phyloP scores from a whole-genome alignment of 2,113 vertebrate species.

The Pedionomus torquatus region DNA sequence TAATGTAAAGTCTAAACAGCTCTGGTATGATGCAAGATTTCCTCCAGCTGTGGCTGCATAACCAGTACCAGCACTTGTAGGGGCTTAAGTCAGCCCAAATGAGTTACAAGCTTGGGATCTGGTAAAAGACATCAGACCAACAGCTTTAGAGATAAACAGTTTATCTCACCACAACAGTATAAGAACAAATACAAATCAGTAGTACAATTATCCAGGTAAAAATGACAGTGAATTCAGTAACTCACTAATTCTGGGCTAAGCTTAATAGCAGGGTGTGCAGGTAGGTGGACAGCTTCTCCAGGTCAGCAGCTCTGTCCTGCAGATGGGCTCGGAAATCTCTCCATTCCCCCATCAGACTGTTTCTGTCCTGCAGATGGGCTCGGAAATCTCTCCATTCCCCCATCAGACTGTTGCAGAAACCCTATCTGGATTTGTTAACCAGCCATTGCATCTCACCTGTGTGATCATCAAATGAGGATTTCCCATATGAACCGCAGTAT shows the following conservation, averaged over 20 bases:
- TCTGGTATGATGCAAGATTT: neutral
- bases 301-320: neutral
- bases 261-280: rapidly evolving
- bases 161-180: neutral
- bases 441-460: neutral
- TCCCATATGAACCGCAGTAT: neutral
- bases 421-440: neutral
- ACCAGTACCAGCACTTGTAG: neutral
- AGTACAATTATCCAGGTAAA: neutral
- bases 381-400: neutral
- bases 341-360: rapidly evolving
- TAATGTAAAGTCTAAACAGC: neutral
- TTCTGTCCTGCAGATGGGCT: no score
- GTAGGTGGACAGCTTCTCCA: neutral
- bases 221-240: neutral
- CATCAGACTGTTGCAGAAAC: neutral
- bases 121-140: neutral
- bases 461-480: neutral
- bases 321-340: neutral
- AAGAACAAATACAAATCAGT: neutral
- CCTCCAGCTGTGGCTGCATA: neutral
- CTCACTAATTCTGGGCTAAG: neutral
- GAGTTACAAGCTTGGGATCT: neutral
- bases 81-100: neutral
- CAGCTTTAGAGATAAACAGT: neutral